Evolutionary conservation across 2,113 vertebrate genomes (phyloP), one percentile per base, ranked within the genome.

Genomic region (Gymnorhina tibicen): DNA sequence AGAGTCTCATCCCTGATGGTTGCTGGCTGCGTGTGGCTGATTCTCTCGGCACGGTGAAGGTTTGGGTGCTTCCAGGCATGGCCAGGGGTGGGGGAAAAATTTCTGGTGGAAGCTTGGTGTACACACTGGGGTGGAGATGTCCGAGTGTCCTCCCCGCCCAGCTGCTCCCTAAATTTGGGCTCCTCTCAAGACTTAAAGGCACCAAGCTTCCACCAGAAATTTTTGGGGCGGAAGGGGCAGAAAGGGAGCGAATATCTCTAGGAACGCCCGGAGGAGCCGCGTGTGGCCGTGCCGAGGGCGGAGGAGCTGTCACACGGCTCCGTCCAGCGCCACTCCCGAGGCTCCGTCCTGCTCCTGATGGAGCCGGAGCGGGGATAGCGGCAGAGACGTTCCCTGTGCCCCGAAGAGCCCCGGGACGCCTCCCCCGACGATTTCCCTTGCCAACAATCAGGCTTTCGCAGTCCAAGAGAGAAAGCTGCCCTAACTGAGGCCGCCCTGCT

Each of bases 291-390:
- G 70, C 50, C 58, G 53, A 16, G 78, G 60, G 4, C 1, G 8
- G 46, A 16, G 56, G 32, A 49, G 69, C 68, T 37, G 59, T 1
- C 35, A 3, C 28, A 4, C 2, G 47, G 75, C 37, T 68, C 10
- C 55, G 28, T 5, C 35, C 67, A 13, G 39, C 0, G 3, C 42
- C 78, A 4, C 6, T 10, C 20, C 59, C 19, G 24, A 5, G 33
- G 32, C 44, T 0, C 2, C 2, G 12, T 3, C 42, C 63, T 0
- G 3, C 4, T 0, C 55, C 63, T 0, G 1, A 0, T 0, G 55
- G 32, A 46, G 39, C n/a, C 53, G 0, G 22, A 13, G 47, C 78
- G 9, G 47, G 2, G 55, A 37, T 18, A 33, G 4, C 58, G 5
- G 60, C 47, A 23, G 63, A 9, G 74, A 2, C 16, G 23, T 4